Base-by-base conservation (phyloP, 2,888 invertebrate genomes). In the Scrobipalpa atriplicella region DNA sequence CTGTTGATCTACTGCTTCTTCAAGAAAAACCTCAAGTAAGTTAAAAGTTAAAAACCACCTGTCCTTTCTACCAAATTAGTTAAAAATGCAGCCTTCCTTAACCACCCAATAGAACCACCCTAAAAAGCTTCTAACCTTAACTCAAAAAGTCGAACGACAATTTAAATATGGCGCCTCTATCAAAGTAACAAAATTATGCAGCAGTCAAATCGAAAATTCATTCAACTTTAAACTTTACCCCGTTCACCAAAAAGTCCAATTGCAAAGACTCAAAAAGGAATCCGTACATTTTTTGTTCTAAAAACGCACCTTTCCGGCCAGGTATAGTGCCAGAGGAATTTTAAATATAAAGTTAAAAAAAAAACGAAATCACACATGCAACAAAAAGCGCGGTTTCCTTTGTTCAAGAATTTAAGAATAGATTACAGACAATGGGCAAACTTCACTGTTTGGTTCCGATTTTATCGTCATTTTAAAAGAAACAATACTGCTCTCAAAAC, bases 371-470 rank as follows among this genome's bases (percentile, higher is more conserved):
- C 73, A 75, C 78, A 79, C 76, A 71, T 68, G 64, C 66, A 64
- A 81, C 74, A 85, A 88, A 87, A 87, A 82, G 72, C 72, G 89
- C 90, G 89, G 90, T 86, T 84, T 82, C 87, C 84, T 85, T 91
- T 90, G 85, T 86, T 78, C 74, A 72, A 78, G 85, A 72, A 73
- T 81, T 77, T 79, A 78, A 81, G 80, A 78, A 78, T 75, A 84
- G 86, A 87, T 88, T 87, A 89, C 82, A 84, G 74, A 80, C 80
- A 84, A 86, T 79, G 84, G 81, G 78, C 85, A 79, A 86, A 86
- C 86, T 86, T 87, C 71, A 79, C 70, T 84, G 84, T 87, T 85
- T 82, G 81, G 79, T 78, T 81, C 80, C 72, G 84, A 86, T 88
- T 87, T 84, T 90, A 89, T 88, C 86, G 80, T 76, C 76, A 72